These are phyloP conservation scores for Sula dactylatra DNA, from an alignment of 2,113 vertebrate genomes.

Conservation along the genomic window DNA sequence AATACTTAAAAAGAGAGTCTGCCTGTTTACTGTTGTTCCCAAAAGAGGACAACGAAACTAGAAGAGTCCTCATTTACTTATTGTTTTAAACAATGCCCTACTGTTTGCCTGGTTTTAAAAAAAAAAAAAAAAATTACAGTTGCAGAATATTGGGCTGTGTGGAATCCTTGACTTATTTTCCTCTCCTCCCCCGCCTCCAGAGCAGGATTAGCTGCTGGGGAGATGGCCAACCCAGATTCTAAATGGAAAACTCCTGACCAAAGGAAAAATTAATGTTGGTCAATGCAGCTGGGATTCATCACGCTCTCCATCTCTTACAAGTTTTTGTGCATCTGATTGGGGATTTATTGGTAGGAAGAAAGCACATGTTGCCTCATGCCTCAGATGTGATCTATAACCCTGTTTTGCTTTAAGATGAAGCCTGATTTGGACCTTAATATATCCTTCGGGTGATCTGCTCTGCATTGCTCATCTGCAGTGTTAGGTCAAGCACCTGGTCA, in stretches of 20 bases:
- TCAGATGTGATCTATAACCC: conserved; percentile 1
- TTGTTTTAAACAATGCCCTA: background rate
- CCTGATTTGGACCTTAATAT: background rate
- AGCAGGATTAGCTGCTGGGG: conserved; percentile 18
- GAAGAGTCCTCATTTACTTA: background rate
- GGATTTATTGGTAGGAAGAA: conserved; percentile 1
- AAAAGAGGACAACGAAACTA: background rate
- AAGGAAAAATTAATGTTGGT: background rate
- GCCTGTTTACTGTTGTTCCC: background rate
- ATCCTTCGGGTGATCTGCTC: background rate
- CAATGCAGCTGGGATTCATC: conserved; percentile 49
- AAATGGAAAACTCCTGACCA: conserved; percentile 6
- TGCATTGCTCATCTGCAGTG: background rate
- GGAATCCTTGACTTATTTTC: background rate
- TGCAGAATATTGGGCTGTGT: background rate
- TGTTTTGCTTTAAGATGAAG: background rate
- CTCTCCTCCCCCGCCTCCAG: background rate
- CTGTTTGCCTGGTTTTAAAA: background rate
- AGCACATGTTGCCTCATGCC: background rate
- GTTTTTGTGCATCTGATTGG: background rate
- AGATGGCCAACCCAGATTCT: conserved; percentile 46
- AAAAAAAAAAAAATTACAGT: background rate
- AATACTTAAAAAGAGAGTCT: background rate
- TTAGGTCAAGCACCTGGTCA: background rate
- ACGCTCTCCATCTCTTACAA: background rate